Conservation (phyloP, 2,888 invertebrate species). For the Callinectes sapidus region DNA sequence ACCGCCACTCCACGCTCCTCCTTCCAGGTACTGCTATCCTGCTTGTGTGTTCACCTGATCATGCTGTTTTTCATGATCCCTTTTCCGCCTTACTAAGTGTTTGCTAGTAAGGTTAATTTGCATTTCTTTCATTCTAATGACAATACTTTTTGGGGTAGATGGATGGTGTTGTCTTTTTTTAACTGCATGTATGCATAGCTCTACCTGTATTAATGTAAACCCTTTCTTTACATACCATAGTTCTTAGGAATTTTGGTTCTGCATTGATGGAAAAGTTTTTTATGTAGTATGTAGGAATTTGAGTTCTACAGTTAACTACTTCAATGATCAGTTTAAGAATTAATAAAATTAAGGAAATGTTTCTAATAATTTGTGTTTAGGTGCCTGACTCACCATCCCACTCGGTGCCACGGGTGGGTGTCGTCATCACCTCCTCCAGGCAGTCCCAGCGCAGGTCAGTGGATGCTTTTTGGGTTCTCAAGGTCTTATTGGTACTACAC, state of each 20-base stretch:
- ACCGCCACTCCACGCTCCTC: conserved; percentile 68
- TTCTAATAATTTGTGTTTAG: conserved; percentile 41
- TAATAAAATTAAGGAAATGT: background rate
- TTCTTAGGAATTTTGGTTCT: background rate
- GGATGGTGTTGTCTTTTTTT: background rate
- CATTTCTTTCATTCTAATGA: background rate
- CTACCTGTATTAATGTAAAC: too few relatives aligned
- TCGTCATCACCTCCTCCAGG: conserved; percentile 92
- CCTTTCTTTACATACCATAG: too few relatives aligned
- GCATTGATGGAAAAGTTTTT: background rate
- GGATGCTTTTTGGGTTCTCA: background rate
- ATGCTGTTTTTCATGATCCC: too few relatives aligned
- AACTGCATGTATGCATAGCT: background rate
- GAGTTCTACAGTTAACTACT: background rate
- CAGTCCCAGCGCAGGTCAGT: conserved; percentile 89
- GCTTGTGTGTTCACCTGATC: background rate
- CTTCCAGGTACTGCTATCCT: conserved; percentile 38
- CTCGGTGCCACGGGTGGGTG: conserved; percentile 86
- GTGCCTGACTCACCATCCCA: conserved; percentile 72
- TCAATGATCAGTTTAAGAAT: background rate
- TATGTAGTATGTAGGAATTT: background rate
- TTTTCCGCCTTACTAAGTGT: background rate
- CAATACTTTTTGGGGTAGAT: background rate
- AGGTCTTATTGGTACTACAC: background rate
- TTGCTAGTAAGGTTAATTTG: background rate